A percentile compares a stretch with the other conserved stretches of the same genome.
These are phyloP conservation scores for Centropristis striata DNA, from an alignment of 2,113 vertebrate species.

Conservation along the genomic window DNA sequence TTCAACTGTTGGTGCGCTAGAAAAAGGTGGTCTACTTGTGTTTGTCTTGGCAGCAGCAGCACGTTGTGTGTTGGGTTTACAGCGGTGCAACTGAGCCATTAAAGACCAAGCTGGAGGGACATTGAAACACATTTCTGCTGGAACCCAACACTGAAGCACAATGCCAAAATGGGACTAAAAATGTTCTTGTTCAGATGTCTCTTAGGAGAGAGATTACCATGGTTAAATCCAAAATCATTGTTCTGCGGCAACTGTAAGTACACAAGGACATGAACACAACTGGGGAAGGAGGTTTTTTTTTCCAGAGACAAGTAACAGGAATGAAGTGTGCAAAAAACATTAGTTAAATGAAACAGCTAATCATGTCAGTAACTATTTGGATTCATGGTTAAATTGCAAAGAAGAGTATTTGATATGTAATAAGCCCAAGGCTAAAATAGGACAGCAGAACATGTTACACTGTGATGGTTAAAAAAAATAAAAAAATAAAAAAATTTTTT, in stretches of 20 bases:
- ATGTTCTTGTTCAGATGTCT: constrained; percentile 57
- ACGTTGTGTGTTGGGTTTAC: constrained; percentile 42
- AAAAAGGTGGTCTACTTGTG: constrained; percentile 50
- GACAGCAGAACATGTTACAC: neutral
- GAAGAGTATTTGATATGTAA: constrained; percentile 6
- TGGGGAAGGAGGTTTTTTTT: constrained; percentile 19
- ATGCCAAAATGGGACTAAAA: constrained; percentile 40
- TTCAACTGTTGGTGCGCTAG: constrained; percentile 41
- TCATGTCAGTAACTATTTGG: constrained; percentile 12
- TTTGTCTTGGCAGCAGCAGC: constrained; percentile 54
- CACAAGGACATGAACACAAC: constrained; percentile 30
- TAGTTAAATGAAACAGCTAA: constrained; percentile 29
- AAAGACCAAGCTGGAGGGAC: constrained; percentile 58
- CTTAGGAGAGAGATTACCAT: constrained; percentile 50
- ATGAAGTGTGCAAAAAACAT: constrained; percentile 18
- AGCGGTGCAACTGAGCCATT: constrained; percentile 41
- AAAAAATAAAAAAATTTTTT: neutral
- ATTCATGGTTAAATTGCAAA: neutral
- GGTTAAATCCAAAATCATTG: constrained; percentile 54
- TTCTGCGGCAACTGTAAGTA: constrained; percentile 37
- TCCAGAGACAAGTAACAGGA: constrained; percentile 1
- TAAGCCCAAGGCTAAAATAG: neutral
- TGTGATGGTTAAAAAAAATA: too few relatives aligned
- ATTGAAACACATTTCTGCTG: constrained; percentile 49
- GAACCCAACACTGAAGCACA: constrained; percentile 19